Evolutionary conservation across 1,140 invertebrate genomes (phyloP), one percentile per base, ranked within the genome.

Genomic region (Argopecten irradians): DNA sequence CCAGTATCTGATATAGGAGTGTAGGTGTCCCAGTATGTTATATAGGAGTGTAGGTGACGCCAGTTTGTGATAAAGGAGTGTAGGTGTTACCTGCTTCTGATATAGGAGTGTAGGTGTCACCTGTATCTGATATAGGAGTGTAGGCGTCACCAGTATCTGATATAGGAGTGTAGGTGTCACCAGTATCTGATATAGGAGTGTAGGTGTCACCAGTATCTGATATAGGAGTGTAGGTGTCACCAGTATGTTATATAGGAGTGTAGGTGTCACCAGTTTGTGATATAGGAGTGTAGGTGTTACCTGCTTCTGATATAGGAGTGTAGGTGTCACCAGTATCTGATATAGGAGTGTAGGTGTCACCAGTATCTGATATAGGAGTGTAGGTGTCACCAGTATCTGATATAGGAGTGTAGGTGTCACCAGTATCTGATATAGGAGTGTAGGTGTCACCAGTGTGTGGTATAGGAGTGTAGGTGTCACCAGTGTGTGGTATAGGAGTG

Each of bases 291-390:
- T 71, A 71, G 22, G 13, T 71, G n/a, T 28, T n/a, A n/a, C n/a
- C n/a, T n/a, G n/a, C n/a, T n/a, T n/a, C 55, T 71, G 55, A 71
- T 71, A 71, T 71, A 71, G 13, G 1, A 71, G 55, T 71, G 55
- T 71, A 71, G 55, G 55, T 71, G 13, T 71, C 55, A 71, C 55
- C 55, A n/a, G n/a, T 71, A 71, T 28, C 55, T 71, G 55, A 71
- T 71, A 71, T 71, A 28, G 22, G 55, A 71, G 55, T 28, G 22
- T 71, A 71, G 55, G 55, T 71, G n/a, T 71, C 55, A 71, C 55
- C 55, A n/a, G n/a, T 71, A 71, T 71, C 55, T 71, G 55, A 71
- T 71, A 71, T 71, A 28, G 8, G 55, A 71, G 55, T 71, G 28
- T 28, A 28, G 14, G 55, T 71, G n/a, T 71, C 55, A 71, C 55